phyloP scores from a whole-genome alignment of 2,797 vertebrate genomes.

The Mallotus villosus region DNA sequence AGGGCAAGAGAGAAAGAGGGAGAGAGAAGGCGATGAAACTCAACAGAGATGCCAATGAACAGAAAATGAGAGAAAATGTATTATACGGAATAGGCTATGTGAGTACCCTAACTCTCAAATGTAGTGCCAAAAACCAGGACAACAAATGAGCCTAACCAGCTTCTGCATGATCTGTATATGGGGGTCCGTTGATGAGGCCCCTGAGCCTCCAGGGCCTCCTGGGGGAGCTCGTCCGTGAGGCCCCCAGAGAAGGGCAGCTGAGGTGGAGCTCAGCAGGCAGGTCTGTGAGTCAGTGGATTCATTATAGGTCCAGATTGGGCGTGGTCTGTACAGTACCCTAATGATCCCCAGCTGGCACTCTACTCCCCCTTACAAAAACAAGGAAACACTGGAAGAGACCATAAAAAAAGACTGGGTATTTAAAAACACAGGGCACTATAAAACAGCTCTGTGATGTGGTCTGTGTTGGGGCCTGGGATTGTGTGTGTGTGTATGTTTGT shows the following conservation, averaged over 20 bases:
- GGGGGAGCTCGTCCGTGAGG: conserved; percentile 24
- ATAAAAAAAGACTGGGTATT: conserved; percentile 48
- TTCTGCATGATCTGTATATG: too few relatives aligned
- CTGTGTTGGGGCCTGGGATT: conserved; percentile 8
- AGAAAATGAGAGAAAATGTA: too few relatives aligned
- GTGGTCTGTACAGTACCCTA: conserved; percentile 83
- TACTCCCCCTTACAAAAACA: conserved; percentile 83
- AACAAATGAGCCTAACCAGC: too few relatives aligned
- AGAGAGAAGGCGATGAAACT: background rate
- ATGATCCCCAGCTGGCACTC: conserved; percentile 91
- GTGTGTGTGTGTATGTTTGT: conserved; percentile 23
- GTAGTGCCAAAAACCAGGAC: too few relatives aligned
- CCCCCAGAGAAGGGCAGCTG: conserved; percentile 31
- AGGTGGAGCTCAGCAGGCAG: conserved; percentile 29
- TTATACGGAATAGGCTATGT: too few relatives aligned
- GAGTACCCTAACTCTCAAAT: too few relatives aligned
- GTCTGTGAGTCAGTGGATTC: conserved; percentile 80
- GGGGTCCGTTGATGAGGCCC: too few relatives aligned
- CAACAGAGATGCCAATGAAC: too few relatives aligned
- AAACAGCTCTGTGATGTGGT: conserved; percentile 44
- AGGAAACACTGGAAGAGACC: conserved; percentile 26
- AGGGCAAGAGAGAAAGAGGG: background rate
- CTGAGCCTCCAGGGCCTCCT: background rate
- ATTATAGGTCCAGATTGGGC: conserved; percentile 93
- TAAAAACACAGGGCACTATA: conserved; percentile 12